Evolutionary conservation across 2,113 vertebrate species (phyloP), one percentile per base, ranked within the genome.

Genomic region (Paratilapia polleni): DNA sequence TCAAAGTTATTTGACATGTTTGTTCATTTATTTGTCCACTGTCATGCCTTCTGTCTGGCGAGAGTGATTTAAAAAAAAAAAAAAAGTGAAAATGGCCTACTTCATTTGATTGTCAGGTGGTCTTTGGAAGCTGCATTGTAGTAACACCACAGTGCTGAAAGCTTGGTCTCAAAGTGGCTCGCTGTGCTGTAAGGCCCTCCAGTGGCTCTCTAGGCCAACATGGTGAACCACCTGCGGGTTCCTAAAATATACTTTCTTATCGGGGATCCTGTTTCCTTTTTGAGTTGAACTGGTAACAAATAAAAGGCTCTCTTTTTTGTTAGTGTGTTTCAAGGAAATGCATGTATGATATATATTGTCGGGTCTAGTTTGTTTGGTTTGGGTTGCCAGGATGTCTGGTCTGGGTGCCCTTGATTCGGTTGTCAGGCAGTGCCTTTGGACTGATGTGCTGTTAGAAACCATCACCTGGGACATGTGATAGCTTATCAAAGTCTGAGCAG

Each of bases 401-500:
- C 92, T 94, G 93, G 91, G 91, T 92, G 89, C 54, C 87, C 87
- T 94, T 93, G 94, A 93, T 95, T 92, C 90, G 96, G 96, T 96
- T 96, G 96, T 96, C 95, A 94, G 91, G 95, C 95, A 95, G 96
- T 96, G 97, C 96, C 80, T 97, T 97, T 96, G 96, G 96, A 96
- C 96, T 96, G 96, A 97, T 95, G 96, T 94, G 96, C 97, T 97
- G 96, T 97, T 97, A 97, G 96, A 95, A 91, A 94, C 92, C 94
- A 95, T 99, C 97, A 98, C 97, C 98, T 99, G 98, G 98, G 98
- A 99, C 96, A 94, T 95, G 97, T 97, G 98, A 99, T 99, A 99
- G 97, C 98, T 99, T 99, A 99, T 99, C 98, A 98, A 99, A 98
- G 97, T 97, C 96, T 93, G 96, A 97, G 97, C 98, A 99, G 98